Percentiles rank a stretch among this genome's conserved stretches.
These are phyloP conservation scores for Euphonia xanthogaster DNA, from an alignment of 2,797 vertebrate species.

Conservation along the genomic window DNA sequence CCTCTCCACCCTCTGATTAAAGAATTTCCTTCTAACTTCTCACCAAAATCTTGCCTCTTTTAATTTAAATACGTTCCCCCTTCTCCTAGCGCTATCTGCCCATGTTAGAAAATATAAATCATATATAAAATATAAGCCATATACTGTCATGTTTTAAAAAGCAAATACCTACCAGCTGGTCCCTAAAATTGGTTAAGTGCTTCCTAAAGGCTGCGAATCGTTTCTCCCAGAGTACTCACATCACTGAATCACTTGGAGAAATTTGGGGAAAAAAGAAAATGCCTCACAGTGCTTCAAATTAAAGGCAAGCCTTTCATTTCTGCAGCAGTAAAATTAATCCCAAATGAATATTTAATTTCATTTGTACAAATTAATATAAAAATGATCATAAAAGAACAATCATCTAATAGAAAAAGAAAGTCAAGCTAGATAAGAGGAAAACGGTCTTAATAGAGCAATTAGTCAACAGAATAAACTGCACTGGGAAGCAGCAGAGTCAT, in stretches of 20 bases:
- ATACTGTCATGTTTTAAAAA: rapidly evolving
- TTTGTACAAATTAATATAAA: constrained; percentile 27
- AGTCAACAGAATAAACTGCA: constrained; percentile 29
- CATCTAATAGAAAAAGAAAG: constrained; percentile 38
- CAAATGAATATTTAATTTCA: constrained; percentile 46
- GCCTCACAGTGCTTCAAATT: neutral
- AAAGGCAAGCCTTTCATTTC: neutral
- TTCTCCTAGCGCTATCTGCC: neutral
- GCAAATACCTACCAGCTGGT: neutral
- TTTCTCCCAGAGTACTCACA: neutral
- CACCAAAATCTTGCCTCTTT: neutral
- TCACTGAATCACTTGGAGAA: neutral
- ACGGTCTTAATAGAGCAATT: constrained; percentile 45
- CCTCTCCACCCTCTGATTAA: neutral
- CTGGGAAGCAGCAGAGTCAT: neutral
- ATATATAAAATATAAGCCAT: neutral
- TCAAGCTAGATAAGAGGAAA: constrained; percentile 40
- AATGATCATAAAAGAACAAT: constrained; percentile 37
- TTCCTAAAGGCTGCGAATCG: neutral
- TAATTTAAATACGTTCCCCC: neutral
- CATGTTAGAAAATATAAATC: neutral
- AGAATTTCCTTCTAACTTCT: neutral
- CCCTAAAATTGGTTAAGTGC: neutral
- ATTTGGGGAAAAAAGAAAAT: neutral
- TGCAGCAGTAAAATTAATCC: constrained; percentile 11